Conservation (phyloP, 2,888 invertebrate species). For the Cosmopolites sordidus region DNA sequence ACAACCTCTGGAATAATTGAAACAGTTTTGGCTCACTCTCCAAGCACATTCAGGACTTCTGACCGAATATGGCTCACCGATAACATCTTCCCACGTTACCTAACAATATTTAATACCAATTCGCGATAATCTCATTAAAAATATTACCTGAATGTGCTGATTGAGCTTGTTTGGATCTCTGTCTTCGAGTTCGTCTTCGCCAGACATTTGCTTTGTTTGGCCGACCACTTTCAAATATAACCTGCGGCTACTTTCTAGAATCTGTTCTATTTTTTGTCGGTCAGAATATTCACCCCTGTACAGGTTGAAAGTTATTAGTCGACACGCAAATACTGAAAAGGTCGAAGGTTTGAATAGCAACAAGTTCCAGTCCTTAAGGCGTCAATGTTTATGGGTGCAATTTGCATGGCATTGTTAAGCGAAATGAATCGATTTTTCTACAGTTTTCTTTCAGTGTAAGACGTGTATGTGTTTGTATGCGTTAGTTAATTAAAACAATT, state of each 20-base stretch:
- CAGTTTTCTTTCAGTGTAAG: no score
- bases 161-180: conserved; percentile 68
- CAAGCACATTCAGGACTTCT: conserved; percentile 68
- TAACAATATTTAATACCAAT: no score
- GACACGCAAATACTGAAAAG: conserved; percentile 12
- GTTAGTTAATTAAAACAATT: no score
- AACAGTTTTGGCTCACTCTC: conserved; percentile 63
- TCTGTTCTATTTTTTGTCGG: background rate
- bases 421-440: no score
- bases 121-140: background rate
- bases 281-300: conserved; percentile 20
- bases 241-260: background rate
- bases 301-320: conserved; percentile 3
- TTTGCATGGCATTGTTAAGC: no score
- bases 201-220: conserved; percentile 4
- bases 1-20: conserved; percentile 60
- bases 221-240: background rate
- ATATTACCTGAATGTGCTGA: conserved; percentile 63
- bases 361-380: conserved; percentile 14
- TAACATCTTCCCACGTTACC: conserved; percentile 69
- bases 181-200: conserved; percentile 55
- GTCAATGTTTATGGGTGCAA: no score
- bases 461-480: no score
- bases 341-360: conserved; percentile 18
- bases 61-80: conserved; percentile 67